phyloP scores from a whole-genome alignment of 2,888 invertebrate species.

The Habroteleia sp. region DNA sequence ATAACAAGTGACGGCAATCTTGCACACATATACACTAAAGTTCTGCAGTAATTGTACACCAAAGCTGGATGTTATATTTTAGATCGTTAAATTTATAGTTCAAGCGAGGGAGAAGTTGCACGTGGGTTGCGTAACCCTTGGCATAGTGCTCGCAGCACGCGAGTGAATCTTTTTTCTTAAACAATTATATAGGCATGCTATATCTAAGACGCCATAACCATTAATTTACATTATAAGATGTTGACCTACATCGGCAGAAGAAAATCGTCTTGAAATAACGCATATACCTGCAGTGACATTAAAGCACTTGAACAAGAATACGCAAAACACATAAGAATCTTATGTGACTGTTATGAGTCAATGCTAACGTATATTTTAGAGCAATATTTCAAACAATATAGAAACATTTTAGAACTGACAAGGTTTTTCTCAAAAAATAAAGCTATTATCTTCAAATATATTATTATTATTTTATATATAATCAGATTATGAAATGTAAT shows the following conservation, averaged over 20 bases:
- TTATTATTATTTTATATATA: too few species aligned
- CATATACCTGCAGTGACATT: slow-evolving; percentile 9
- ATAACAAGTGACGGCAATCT: slow-evolving; percentile 36
- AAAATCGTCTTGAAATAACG: slow-evolving; percentile 11
- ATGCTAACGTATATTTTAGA: too few species aligned
- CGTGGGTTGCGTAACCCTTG: slow-evolving; percentile 30
- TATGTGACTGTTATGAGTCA: too few species aligned
- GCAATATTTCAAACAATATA: too few species aligned
- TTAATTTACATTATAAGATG: slow-evolving; percentile 43
- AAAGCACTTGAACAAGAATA: not conserved
- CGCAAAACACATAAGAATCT: too few species aligned
- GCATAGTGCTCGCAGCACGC: slow-evolving; percentile 18
- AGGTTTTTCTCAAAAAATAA: too few species aligned
- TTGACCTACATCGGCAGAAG: slow-evolving; percentile 25
- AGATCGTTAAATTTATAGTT: slow-evolving; percentile 49
- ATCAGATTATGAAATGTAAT: too few species aligned
- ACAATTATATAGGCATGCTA: slow-evolving; percentile 32
- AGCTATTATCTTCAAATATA: too few species aligned
- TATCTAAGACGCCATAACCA: slow-evolving; percentile 25
- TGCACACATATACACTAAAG: slow-evolving; percentile 29
- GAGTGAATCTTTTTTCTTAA: slow-evolving; percentile 51
- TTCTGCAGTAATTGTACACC: slow-evolving; percentile 38
- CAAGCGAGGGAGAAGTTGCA: slow-evolving; percentile 27
- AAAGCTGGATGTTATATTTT: slow-evolving; percentile 29
- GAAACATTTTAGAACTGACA: too few species aligned